Evolutionary conservation across 2,113 vertebrate genomes (phyloP), one percentile per base, ranked within the genome.

Genomic region (Megaceryle torquata): DNA sequence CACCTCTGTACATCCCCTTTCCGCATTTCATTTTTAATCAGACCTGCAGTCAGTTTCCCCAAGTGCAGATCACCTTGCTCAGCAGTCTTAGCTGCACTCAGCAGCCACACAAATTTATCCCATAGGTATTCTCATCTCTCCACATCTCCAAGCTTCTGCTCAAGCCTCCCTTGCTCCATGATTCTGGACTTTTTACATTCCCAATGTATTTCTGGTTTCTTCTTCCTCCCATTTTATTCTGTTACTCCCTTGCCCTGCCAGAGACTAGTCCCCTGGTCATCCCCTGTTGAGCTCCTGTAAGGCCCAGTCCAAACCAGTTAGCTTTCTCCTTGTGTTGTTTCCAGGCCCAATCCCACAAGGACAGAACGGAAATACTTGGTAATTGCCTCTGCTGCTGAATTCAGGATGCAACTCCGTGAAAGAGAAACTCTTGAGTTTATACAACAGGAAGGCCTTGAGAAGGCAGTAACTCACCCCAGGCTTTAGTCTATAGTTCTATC

Each of bases 281-380:
- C 9, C 35, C 22, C 14, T 6, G 14, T 61, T 37, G 11, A 63
- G 22, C 26, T 63, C 26, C 51, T 43, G 24, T 15, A 15, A 35
- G 5, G 5, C 28, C 41, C 70, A 53, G 5, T 21, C 63, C 54
- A 74, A 72, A 53, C 13, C 31, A 75, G 61, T 67, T 39, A 39
- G 33, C 26, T 48, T 74, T 59, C 46, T 61, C 39, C 44, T 60
- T 8, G 9, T 18, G 50, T 43, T 1, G 2, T 39, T 71, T 37
- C 25, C 53, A 59, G 26, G 15, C 5, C 29, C 3, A 1, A 16
- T 59, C 24, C 9, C 0, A 0, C 63, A 53, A 33, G 43, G 6
- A 10, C 22, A 57, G 43, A 51, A 70, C 19, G 26, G 35, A 67
- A 77, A 20, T 48, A 64, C 2, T 79, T n/a, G 19, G 51, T 71